A percentile compares a stretch with the other conserved stretches of the same genome.
Conservation (phyloP, 2,888 invertebrate species). For the Brachylomia viminalis region DNA sequence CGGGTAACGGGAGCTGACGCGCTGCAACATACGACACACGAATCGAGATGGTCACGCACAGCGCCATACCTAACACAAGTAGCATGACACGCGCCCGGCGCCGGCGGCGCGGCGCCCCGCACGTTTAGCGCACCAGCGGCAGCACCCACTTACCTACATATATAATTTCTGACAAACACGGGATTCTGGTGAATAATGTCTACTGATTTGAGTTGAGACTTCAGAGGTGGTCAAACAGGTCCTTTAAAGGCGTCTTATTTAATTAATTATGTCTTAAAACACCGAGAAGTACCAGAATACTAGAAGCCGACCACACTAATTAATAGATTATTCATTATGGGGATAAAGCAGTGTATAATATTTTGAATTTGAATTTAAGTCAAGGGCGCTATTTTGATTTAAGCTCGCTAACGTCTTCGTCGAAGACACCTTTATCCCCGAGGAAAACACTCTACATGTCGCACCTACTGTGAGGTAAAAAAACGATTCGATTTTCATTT, state of each 20-base stretch:
- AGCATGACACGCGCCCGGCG: too few species aligned
- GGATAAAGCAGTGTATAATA: too few species aligned
- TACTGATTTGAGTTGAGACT: not conserved
- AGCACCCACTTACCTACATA: not conserved
- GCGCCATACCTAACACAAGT: not conserved
- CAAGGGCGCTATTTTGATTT: too few species aligned
- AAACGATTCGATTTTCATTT: too few species aligned
- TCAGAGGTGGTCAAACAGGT: not conserved
- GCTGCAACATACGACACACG: too few species aligned
- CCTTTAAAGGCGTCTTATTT: not conserved
- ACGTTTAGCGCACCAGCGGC: not conserved
- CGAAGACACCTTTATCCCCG: too few species aligned
- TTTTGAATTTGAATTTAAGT: too few species aligned
- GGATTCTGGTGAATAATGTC: not conserved
- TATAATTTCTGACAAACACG: not conserved
- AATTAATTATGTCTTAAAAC: not conserved
- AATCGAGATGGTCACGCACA: constrained; percentile 16
- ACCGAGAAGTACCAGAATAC: not conserved
- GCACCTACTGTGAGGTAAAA: too few species aligned
- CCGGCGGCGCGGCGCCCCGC: too few species aligned
- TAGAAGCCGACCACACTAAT: not conserved
- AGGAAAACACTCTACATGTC: too few species aligned
- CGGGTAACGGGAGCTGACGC: not conserved
- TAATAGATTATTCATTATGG: too few species aligned
- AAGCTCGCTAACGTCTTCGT: too few species aligned